phyloP scores from a whole-genome alignment of 2,113 vertebrate genomes.

The Trochalopteron elliotii region DNA sequence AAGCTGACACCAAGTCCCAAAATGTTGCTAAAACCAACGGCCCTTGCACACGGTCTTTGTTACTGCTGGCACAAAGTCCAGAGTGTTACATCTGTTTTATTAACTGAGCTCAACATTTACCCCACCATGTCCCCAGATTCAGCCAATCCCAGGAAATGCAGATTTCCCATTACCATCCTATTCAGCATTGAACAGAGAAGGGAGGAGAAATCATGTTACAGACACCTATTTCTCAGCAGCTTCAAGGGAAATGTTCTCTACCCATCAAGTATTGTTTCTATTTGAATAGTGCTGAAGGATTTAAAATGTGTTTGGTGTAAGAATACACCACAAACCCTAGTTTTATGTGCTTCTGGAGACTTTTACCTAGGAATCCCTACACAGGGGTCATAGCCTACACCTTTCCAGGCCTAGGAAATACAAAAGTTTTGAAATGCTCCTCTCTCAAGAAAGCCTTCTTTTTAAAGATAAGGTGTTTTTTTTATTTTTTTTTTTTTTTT shows the following conservation, averaged over 20 bases:
- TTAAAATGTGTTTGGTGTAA: neutral
- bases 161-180: neutral
- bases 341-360: neutral
- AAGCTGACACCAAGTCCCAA: neutral
- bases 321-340: neutral
- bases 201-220: neutral
- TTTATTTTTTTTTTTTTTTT: neutral
- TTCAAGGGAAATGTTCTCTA: neutral
- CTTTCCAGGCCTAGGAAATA: neutral
- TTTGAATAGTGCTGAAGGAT: neutral
- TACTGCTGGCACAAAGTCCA: neutral
- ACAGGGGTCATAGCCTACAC: neutral
- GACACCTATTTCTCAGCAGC: neutral
- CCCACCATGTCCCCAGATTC: neutral
- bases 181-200: neutral
- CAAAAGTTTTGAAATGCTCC: neutral
- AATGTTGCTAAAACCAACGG: neutral
- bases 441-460: neutral
- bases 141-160: neutral
- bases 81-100: neutral
- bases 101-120: neutral
- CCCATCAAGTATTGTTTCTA: fast-evolving
- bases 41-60: neutral
- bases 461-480: neutral
- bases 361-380: neutral